phyloP scores from a whole-genome alignment of 2,113 vertebrate species.

The Callopanchax toddi region DNA sequence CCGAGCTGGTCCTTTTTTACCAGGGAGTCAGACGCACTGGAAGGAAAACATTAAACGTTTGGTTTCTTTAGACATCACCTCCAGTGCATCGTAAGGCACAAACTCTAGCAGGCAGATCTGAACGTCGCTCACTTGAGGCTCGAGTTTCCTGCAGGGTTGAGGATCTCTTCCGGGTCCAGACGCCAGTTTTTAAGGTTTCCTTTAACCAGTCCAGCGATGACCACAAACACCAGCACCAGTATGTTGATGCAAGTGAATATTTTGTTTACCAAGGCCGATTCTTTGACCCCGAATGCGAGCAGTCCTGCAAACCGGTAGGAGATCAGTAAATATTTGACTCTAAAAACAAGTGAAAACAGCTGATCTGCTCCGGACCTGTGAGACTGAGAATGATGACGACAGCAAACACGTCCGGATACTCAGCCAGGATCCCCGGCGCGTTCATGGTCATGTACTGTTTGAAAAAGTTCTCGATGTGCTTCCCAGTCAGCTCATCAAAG shows the following conservation, averaged over 20 bases:
- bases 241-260: conserved; percentile 95
- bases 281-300: conserved; percentile 92
- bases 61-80: neutral
- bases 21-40: conserved; percentile 75
- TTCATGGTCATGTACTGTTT: conserved; percentile 84
- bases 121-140: conserved; percentile 62
- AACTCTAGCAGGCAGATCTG: neutral
- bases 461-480: conserved; percentile 84
- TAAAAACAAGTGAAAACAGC: neutral
- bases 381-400: conserved; percentile 90
- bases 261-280: conserved; percentile 95
- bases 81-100: too few species aligned
- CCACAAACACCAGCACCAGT: conserved; percentile 90
- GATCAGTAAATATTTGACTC: neutral
- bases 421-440: conserved; percentile 84
- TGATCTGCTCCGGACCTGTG: conserved; percentile 79
- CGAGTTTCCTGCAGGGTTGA: conserved; percentile 62
- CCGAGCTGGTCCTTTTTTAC: conserved; percentile 59
- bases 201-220: conserved; percentile 92
- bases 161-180: conserved; percentile 79
- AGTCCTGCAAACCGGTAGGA: conserved; percentile 77
- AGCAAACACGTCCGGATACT: conserved; percentile 92
- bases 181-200: conserved; percentile 91
- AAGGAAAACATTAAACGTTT: conserved; percentile 10
- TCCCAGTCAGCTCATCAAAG: conserved; percentile 91